These are phyloP conservation scores for Stichodactyla helianthus DNA, from an alignment of 64 coral and sea anemone species.

Conservation along the genomic window DNA sequence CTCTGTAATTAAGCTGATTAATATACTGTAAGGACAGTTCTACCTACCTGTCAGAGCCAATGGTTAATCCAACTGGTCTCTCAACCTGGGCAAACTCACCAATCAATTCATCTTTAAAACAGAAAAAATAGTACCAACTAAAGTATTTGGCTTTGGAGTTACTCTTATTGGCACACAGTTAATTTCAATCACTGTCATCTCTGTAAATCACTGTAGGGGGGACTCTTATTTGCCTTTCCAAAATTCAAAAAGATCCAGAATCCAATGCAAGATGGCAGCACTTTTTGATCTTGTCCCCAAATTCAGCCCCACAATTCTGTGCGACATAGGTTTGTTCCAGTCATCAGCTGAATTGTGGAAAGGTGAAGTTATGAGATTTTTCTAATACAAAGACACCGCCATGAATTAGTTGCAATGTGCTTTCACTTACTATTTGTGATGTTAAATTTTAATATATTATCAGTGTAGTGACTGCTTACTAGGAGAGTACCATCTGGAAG, in stretches of 20 bases:
- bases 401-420: no score
- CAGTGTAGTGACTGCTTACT: constrained; percentile 74
- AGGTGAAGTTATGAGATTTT: no score
- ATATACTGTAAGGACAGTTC: neutral
- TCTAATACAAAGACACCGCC: no score
- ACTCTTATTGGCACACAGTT: neutral
- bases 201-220: no score
- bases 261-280: no score
- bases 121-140: neutral
- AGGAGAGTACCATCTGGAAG: constrained; percentile 63
- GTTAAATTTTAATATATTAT: constrained; percentile 58
- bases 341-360: no score
- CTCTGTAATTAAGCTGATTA: neutral
- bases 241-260: no score
- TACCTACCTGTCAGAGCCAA: constrained; percentile 60
- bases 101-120: constrained; percentile 50
- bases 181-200: neutral
- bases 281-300: no score
- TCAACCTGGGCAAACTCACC: constrained; percentile 80
- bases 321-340: no score
- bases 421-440: constrained; percentile 42
- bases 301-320: no score
- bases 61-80: constrained; percentile 78
- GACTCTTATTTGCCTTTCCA: no score
- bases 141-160: neutral